These are phyloP conservation scores for Schrankia costaestrigalis DNA, from an alignment of 2,888 invertebrate species.

Conservation along the genomic window DNA sequence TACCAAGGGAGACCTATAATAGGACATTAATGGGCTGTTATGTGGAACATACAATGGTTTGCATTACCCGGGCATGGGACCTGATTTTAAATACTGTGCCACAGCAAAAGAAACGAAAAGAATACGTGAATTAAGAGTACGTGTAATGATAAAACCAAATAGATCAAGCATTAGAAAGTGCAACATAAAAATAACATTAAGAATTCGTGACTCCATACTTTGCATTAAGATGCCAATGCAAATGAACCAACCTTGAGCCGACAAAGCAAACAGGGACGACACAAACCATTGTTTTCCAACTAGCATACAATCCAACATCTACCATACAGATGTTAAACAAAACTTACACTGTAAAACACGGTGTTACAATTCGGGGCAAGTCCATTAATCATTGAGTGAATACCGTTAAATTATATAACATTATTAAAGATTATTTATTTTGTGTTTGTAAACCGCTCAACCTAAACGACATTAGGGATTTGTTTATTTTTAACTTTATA, in stretches of 20 bases:
- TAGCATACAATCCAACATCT: constrained; percentile 12
- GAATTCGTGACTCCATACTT: constrained; percentile 54
- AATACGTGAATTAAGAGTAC: no score
- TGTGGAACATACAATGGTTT: no score
- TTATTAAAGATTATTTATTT: constrained; percentile 52
- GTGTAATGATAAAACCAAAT: no score
- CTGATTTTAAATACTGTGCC: no score
- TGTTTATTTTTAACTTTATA: constrained; percentile 16
- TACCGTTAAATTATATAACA: constrained; percentile 48
- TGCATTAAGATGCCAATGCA: constrained; percentile 51
- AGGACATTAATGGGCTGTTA: no score
- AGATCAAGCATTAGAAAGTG: constrained; percentile 33
- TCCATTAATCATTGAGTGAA: constrained; percentile 41
- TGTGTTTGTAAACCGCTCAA: constrained; percentile 44
- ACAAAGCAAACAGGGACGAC: constrained; percentile 34
- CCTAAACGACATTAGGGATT: constrained; percentile 41
- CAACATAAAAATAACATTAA: constrained; percentile 46
- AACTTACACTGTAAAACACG: constrained; percentile 23
- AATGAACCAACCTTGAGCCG: constrained; percentile 62
- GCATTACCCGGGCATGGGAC: no score
- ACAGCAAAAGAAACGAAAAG: no score
- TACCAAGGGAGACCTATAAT: no score
- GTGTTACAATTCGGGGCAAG: constrained; percentile 18
- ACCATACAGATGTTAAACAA: constrained; percentile 7
- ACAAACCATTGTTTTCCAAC: constrained; percentile 23